Evolutionary conservation across 2,113 vertebrate genomes (phyloP).

Genomic region (Notarius quadriscutis): DNA sequence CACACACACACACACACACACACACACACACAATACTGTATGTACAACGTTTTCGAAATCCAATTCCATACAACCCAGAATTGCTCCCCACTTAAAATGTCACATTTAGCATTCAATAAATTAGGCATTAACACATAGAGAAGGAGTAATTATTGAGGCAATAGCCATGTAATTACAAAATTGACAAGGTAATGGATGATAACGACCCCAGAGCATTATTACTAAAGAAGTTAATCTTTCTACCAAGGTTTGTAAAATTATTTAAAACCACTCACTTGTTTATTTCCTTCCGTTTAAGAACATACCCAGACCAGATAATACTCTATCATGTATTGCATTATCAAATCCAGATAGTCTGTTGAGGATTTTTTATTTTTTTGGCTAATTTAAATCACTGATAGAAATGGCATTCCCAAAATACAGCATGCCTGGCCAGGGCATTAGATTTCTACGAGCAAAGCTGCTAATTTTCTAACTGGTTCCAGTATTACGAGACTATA

Average conservation of each 20-base stretch:
- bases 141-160: conserved; percentile 10
- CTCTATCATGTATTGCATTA: background rate
- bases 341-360: background rate
- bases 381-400: background rate
- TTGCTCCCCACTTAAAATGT: conserved; percentile 8
- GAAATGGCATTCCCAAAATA: background rate
- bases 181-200: conserved; percentile 24
- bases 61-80: background rate
- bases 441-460: background rate
- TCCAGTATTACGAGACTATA: background rate
- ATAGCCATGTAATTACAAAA: background rate
- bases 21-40: background rate
- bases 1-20: conserved; percentile 24
- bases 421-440: background rate
- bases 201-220: conserved; percentile 4
- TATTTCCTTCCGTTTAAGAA: background rate
- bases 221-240: conserved; percentile 15
- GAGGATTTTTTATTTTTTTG: background rate
- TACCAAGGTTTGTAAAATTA: conserved; percentile 9
- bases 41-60: background rate
- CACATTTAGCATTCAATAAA: conserved; percentile 25
- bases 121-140: conserved; percentile 3
- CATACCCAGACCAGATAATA: background rate
- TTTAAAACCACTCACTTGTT: background rate
- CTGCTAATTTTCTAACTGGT: background rate